A percentile compares a stretch with the other conserved stretches of the same genome.
Conservation (phyloP, 2,888 invertebrate species). For the Trichogramma evanescens region DNA sequence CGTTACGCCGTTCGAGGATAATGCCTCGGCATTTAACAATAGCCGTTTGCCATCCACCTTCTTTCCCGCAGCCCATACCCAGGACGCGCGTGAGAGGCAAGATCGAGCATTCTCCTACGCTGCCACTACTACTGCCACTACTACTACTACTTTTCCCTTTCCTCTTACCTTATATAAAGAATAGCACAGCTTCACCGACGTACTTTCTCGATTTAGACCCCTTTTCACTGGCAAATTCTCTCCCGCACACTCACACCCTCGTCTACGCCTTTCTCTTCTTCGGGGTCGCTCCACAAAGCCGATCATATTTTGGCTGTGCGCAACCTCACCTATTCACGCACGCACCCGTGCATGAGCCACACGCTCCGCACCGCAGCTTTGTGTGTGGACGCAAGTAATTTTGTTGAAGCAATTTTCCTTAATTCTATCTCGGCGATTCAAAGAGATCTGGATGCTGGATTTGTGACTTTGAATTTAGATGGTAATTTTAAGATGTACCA, state of each 20-base stretch:
- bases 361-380: background rate
- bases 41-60: conserved; percentile 27
- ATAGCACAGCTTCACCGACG: conserved; percentile 19
- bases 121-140: background rate
- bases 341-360: background rate
- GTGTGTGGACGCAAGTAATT: background rate
- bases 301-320: conserved; percentile 7
- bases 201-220: background rate
- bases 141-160: no score
- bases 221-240: conserved; percentile 3
- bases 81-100: background rate
- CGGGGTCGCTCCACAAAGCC: background rate
- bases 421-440: no score
- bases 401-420: no score
- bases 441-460: no score
- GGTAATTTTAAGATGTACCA: no score
- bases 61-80: background rate
- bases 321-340: background rate
- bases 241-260: conserved; percentile 1
- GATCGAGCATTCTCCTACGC: background rate
- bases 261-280: conserved; percentile 3
- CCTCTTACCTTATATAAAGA: background rate
- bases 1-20: conserved; percentile 28
- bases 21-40: conserved; percentile 38
- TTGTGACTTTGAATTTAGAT: no score